Base-by-base conservation (phyloP, 1,140 invertebrate genomes). In the Drosophila nebulosa region DNA sequence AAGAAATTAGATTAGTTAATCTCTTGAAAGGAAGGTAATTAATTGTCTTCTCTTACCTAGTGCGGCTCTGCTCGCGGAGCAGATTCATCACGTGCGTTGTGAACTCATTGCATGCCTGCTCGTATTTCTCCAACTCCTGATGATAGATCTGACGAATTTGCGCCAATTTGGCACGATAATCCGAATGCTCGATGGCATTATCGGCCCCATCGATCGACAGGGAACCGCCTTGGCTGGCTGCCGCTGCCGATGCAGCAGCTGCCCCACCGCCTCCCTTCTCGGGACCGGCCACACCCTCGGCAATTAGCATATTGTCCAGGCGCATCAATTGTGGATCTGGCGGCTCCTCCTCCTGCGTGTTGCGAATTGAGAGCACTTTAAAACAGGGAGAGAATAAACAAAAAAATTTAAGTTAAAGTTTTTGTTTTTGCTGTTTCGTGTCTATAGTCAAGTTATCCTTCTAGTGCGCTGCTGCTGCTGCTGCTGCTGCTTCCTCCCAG, bases 81-180 rank as follows among this genome's bases (percentile, higher is more conserved):
- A 99, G 93, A 92, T 99, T 99, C 95, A 99, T 99, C 26, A 99
- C 99, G 92, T 99, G 99, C 7, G 98, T 99, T 52, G 99, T 99
- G 92, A 99, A 99, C 93, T 99, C 99, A 92, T 98, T 98, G 93
- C 99, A 99, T 4, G 99, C 98, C 95, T 99, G 94, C 93, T 99
- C 98, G 91, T 99, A 99, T 94, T 99, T 99, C 92, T 99, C 98
- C 72, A 99, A 93, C 92, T 99, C 99, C 92, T 99, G 98, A 92
- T 99, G 98, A 92, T 99, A 99, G 77, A 99, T 99, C 92, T 98
- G 97, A 76, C 99, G 94, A 92, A 99, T 99, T 93, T 99, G 98
- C n/a, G 97, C 96, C 79, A 99, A 94, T 93, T 99, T 99, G 74
- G 98, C 98, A 79, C 98, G 95, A 93, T 99, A 99, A 92, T 99